A percentile compares a stretch with the other conserved stretches of the same genome.
phyloP scores from a whole-genome alignment of 2,797 vertebrate genomes.

The Ciconia nigra region DNA sequence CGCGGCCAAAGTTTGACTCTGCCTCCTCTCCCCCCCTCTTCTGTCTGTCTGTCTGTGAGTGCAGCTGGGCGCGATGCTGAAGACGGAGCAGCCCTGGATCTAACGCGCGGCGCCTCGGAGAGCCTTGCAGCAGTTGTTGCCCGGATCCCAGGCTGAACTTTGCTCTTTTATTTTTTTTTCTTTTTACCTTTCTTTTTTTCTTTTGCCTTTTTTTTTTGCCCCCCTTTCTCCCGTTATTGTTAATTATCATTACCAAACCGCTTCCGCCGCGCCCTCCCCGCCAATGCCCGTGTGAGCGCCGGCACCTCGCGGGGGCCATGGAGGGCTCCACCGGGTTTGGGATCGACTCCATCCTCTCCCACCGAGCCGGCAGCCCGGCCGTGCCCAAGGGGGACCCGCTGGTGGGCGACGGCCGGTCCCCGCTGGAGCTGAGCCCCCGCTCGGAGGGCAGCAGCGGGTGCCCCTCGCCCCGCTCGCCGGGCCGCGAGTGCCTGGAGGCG shows the following conservation, averaged over 20 bases:
- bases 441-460: slow-evolving; percentile 92
- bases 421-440: slow-evolving; percentile 91
- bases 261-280: slow-evolving; percentile 49
- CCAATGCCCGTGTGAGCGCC: slow-evolving; percentile 74
- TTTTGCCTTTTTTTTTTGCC: no score
- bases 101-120: slow-evolving; percentile 62
- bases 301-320: slow-evolving; percentile 80
- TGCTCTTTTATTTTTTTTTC: not conserved
- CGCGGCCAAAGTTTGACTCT: slow-evolving; percentile 63
- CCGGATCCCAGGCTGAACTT: slow-evolving; percentile 58
- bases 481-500: slow-evolving; percentile 88
- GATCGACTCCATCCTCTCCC: slow-evolving; percentile 97
- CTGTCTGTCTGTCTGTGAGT: slow-evolving; percentile 67
- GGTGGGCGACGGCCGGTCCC: slow-evolving; percentile 87
- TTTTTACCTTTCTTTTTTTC: not conserved
- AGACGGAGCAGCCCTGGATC: slow-evolving; percentile 72
- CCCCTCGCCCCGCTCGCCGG: slow-evolving; percentile 89
- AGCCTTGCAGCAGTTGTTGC: slow-evolving; percentile 57
- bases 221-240: not conserved
- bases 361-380: slow-evolving; percentile 88
- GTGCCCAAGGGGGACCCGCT: slow-evolving; percentile 87
- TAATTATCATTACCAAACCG: not conserved
- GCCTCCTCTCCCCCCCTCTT: slow-evolving; percentile 64
- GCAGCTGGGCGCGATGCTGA: slow-evolving; percentile 67
- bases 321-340: slow-evolving; percentile 96